A percentile compares a stretch with the other conserved stretches of the same genome.
Evolutionary conservation across 2,888 invertebrate genomes (phyloP).

Genomic region (Pardosa pseudoannulata): DNA sequence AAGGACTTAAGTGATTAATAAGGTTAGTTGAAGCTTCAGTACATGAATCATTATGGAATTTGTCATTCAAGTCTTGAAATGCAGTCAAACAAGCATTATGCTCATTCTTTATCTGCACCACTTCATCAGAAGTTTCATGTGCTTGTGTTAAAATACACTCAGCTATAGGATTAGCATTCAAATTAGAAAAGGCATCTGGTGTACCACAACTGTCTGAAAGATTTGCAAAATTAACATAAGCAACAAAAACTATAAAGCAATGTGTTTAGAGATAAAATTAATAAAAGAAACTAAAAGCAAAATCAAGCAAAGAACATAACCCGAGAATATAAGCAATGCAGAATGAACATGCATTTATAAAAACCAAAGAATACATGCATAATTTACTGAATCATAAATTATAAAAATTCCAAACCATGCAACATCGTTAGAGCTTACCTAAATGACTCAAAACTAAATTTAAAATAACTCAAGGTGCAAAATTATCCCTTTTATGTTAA

Average conservation of each 20-base stretch:
- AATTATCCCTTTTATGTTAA: too few species aligned
- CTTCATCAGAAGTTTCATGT: constrained; percentile 21
- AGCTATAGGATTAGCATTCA: constrained; percentile 47
- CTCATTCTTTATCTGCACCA: not conserved
- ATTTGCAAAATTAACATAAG: constrained; percentile 49
- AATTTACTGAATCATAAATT: too few species aligned
- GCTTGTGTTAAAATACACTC: constrained; percentile 24
- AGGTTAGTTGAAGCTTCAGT: not conserved
- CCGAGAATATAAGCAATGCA: not conserved
- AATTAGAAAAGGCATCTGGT: constrained; percentile 39
- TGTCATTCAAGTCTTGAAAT: not conserved
- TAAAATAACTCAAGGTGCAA: too few species aligned
- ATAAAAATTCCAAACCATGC: too few species aligned
- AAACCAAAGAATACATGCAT: not conserved
- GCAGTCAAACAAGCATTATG: not conserved
- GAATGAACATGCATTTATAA: not conserved
- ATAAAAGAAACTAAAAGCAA: not conserved
- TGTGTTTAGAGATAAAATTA: constrained; percentile 6
- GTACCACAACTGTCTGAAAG: constrained; percentile 43
- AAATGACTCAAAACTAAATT: too few species aligned
- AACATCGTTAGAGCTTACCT: too few species aligned
- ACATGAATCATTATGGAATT: not conserved
- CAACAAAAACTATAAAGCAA: constrained; percentile 19
- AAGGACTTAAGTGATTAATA: not conserved
- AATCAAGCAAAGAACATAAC: not conserved